These are phyloP conservation scores for Tipula confusa DNA, from an alignment of 2,888 invertebrate genomes.

Conservation along the genomic window DNA sequence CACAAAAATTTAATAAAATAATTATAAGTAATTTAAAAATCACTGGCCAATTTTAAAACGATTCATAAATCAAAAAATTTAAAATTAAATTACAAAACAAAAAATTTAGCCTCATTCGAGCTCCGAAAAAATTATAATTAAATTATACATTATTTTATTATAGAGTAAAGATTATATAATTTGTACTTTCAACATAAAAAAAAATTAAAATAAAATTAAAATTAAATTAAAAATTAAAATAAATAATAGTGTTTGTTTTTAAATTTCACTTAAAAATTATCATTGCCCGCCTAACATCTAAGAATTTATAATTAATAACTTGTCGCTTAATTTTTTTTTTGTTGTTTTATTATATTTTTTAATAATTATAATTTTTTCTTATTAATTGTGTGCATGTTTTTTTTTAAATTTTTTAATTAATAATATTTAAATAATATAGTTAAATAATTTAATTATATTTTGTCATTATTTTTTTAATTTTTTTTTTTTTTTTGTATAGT, in stretches of 20 bases:
- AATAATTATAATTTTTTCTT: neutral
- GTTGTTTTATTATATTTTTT: neutral
- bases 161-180: too few species aligned
- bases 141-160: too few species aligned
- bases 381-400: slow-evolving; percentile 12
- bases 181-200: neutral
- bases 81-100: neutral
- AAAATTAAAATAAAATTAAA: neutral
- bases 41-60: neutral
- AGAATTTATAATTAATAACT: slow-evolving; percentile 28
- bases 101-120: neutral
- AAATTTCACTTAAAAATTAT: slow-evolving; percentile 4
- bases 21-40: neutral
- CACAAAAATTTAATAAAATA: neutral
- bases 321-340: slow-evolving; percentile 20
- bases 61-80: neutral
- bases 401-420: neutral
- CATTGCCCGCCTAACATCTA: slow-evolving; percentile 30
- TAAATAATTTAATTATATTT: neutral
- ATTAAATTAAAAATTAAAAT: neutral
- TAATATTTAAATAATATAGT: neutral
- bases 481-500: neutral
- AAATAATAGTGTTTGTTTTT: neutral
- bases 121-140: neutral
- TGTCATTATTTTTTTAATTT: too few species aligned